Conservation (phyloP, 2,113 vertebrate species). For the Malaclemys terrapin region DNA sequence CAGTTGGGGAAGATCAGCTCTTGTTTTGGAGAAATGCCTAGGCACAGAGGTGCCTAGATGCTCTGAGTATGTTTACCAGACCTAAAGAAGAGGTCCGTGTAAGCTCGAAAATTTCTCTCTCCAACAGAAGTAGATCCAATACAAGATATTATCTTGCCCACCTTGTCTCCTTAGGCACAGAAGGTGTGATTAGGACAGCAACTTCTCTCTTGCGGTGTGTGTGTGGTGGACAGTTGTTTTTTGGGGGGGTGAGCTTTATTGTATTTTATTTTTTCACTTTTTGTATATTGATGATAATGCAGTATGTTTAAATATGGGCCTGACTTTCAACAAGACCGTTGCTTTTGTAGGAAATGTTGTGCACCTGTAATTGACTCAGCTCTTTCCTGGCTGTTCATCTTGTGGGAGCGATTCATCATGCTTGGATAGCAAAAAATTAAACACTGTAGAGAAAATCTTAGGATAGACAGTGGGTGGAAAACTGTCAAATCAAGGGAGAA, state of each 20-base stretch:
- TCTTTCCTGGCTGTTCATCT: constrained; percentile 11
- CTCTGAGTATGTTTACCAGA: neutral
- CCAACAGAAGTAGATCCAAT: neutral
- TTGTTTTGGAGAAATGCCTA: neutral
- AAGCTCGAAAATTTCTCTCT: neutral
- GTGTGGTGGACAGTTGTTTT: neutral
- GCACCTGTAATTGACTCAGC: neutral
- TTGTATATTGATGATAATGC: neutral
- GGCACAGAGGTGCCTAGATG: neutral
- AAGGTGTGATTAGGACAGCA: neutral
- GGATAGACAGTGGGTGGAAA: neutral
- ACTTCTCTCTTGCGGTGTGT: neutral
- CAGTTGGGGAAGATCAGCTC: neutral
- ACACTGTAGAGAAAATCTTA: neutral
- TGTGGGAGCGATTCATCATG: constrained; percentile 23
- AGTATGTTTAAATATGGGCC: neutral
- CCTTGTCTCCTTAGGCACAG: neutral
- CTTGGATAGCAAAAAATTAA: neutral
- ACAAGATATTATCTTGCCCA: neutral
- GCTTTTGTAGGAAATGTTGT: neutral
- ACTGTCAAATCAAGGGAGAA: neutral
- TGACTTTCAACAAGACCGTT: neutral
- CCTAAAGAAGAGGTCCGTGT: neutral
- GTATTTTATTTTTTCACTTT: neutral
- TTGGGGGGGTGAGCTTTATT: neutral